Conservation (phyloP, 2,113 vertebrate genomes). For the Hyla sarda region DNA sequence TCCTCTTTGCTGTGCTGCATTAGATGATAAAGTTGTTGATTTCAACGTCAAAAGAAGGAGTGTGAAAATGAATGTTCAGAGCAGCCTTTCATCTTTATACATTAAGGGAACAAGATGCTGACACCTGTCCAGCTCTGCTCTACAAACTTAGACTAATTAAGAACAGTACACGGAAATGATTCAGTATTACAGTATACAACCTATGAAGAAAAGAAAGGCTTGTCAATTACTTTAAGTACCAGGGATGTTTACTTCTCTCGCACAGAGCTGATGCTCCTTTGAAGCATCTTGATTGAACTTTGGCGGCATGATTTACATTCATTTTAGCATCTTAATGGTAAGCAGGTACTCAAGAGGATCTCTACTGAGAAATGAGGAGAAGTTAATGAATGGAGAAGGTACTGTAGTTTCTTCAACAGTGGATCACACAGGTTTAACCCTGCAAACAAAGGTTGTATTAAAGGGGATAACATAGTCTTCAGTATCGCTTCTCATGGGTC, state of each 20-base stretch:
- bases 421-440: neutral
- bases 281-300: slow-evolving; percentile 9
- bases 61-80: slow-evolving; percentile 51
- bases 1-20: slow-evolving; percentile 11
- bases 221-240: neutral
- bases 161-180: neutral
- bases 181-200: neutral
- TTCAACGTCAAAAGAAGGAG: slow-evolving; percentile 49
- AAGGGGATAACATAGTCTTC: too few species aligned
- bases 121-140: neutral
- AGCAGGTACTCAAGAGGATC: neutral
- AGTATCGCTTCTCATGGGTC: too few species aligned
- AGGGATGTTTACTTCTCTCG: neutral
- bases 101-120: slow-evolving; percentile 32
- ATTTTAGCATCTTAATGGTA: neutral
- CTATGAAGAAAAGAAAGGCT: neutral
- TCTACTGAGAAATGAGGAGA: slow-evolving; percentile 2
- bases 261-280: neutral
- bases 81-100: slow-evolving; percentile 40
- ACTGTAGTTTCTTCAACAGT: neutral
- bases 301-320: slow-evolving; percentile 13
- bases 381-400: slow-evolving; percentile 4
- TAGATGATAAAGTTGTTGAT: slow-evolving; percentile 57
- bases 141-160: slow-evolving; percentile 51
- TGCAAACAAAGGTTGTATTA: neutral